Base-by-base conservation (phyloP, 2,113 vertebrate species). In the Phyllopteryx taeniolatus region DNA sequence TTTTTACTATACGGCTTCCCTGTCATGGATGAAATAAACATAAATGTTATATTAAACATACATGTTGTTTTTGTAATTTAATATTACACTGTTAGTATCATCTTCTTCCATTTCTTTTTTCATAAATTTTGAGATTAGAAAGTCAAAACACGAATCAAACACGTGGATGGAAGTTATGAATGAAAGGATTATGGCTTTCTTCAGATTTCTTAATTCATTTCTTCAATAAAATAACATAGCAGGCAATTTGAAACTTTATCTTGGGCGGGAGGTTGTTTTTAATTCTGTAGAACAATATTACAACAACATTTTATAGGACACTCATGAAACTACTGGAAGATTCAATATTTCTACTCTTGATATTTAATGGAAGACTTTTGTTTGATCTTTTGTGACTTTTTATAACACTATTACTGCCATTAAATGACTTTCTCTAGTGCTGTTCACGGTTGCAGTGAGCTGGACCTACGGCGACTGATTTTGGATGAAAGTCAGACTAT, bases 251-350 rank as follows among this genome's bases (percentile, higher is more conserved):
- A 35, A 61, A 2, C 31, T 61, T 61, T 33, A 35, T 69, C 42
- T 46, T 42, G 49, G 10, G 68, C 60, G 53, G 63, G 20, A 75
- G 31, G 66, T 46, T 81, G 60, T 75, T 77, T 80, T 73, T 72
- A 49, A 57, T 62, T 70, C 65, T 62, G 67, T 2, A 14, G 0
- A 51, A 64, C 47, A 66, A 68, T 7, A 74, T 61, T 61, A 56
- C 2, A 33, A 33, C 0, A 60, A 33, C 11, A 61, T 61, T 61
- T 61, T 61, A 61, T 61, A 19, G 31, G 14, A 35, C 59, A 35
- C 59, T 60, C 59, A 35, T 60, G 15, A 35, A 35, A 60, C 59
- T 61, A 61, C 59, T 61, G 59, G 59, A 61, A 35, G 59, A 33
- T 61, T 17, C 8, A 35, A 61, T 35, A 61, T 61, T 61, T 61